phyloP scores from a whole-genome alignment of 2,797 vertebrate species.

The Rhyacichthys aspro region DNA sequence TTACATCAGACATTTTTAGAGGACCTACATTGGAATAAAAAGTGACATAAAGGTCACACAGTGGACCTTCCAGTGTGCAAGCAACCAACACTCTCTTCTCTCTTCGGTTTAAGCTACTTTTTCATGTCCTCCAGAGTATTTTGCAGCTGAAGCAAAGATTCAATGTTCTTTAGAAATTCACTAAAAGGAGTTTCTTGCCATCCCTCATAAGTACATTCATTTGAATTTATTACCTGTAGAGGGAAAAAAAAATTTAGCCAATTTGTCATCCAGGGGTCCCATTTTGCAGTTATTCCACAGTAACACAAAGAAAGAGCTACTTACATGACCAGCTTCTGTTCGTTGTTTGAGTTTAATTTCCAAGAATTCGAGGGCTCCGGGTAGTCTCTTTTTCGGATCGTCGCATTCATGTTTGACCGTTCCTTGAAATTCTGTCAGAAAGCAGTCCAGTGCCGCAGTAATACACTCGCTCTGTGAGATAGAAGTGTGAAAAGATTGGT shows the following conservation, averaged over 20 bases:
- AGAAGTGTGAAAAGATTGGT: slow-evolving; percentile 19
- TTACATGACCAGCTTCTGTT: not conserved
- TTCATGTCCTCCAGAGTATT: no score
- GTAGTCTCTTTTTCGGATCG: rapidly evolving
- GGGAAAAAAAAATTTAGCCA: not conserved
- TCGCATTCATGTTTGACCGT: rapidly evolving
- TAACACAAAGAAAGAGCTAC: slow-evolving; percentile 13
- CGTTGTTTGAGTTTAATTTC: rapidly evolving
- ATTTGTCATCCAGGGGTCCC: not conserved
- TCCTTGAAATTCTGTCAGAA: rapidly evolving
- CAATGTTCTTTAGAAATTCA: rapidly evolving
- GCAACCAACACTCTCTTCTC: no score
- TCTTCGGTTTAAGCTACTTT: not conserved
- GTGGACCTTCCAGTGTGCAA: not conserved
- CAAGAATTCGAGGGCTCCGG: rapidly evolving
- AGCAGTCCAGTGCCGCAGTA: slow-evolving; percentile 32
- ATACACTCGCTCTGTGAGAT: slow-evolving; percentile 23
- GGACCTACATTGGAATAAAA: no score
- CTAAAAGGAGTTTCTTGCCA: rapidly evolving
- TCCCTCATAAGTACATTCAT: slow-evolving; percentile 15
- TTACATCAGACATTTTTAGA: no score
- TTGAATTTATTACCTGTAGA: slow-evolving; percentile 1
- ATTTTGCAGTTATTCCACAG: not conserved
- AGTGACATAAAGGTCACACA: not conserved
- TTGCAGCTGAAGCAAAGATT: not conserved